Evolutionary conservation across 2,113 vertebrate genomes (phyloP), one percentile per base, ranked within the genome.

Genomic region (Petroica traversi): DNA sequence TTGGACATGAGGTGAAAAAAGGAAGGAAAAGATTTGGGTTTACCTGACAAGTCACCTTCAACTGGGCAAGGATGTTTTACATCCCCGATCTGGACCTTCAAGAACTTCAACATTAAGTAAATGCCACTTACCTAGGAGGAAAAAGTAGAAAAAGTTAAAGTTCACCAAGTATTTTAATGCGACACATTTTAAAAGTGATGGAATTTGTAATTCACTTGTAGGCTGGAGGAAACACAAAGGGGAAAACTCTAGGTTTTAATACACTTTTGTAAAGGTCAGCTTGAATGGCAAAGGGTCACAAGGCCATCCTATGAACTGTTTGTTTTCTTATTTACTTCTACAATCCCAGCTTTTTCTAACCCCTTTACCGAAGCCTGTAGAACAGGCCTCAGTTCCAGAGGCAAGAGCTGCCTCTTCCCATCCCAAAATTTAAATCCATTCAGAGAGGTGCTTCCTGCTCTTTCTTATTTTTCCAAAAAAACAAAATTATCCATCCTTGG

Each of bases 121-220:
- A 96, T 82, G 82, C 49, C 98, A 98, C 98, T 98, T 98, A 98
- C 98, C 97, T 98, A 97, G 10, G 28, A 90, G 94, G 85, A 92
- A 88, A 93, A 48, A 68, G 48, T 55, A 92, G 43, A 68, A 76
- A 64, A 77, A 82, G 76, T 95, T 92, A 95, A 92, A 88, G 90
- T 94, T 95, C 90, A 95, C 28, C 43, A 16, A 51, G 69, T 89
- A 62, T 80, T 83, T 38, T 34, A 90, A 76, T 33, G 5, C 3
- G 3, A 43, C 4, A 2, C 46, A 24, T 40, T 95, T 90, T 38
- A 66, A 87, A 95, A 92, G 73, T n/a, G 63, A 78, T 64, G 66
- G 46, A 62, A 92, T 92, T 82, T 82, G 88, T 95, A 88, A 91
- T 83, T 67, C 82, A 59, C 78, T 93, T 78, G 74, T 87, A 82